Evolutionary conservation across 2,797 vertebrate species (phyloP).

Genomic region (Parambassis ranga): DNA sequence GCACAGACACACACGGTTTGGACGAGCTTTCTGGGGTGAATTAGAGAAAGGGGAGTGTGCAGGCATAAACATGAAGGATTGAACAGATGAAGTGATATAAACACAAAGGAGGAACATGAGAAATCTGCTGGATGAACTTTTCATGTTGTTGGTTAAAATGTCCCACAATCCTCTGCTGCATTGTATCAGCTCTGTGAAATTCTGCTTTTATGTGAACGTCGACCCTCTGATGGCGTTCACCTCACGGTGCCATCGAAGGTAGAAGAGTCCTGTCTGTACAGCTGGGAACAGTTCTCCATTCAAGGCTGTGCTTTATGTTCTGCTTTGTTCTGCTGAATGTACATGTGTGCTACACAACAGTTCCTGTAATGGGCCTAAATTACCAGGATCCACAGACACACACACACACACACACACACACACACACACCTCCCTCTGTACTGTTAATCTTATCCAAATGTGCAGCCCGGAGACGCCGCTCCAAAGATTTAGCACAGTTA

Average conservation of each 20-base stretch:
- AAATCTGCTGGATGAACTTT: not conserved
- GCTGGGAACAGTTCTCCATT: no score
- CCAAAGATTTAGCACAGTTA: not conserved
- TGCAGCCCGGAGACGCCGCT: not conserved
- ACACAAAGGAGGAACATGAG: constrained; percentile 5
- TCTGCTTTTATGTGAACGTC: no score
- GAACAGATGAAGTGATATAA: not conserved
- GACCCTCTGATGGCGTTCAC: no score
- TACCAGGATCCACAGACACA: not conserved
- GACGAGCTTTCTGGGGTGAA: not conserved
- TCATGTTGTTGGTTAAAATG: not conserved
- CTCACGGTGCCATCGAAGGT: no score
- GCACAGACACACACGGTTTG: not conserved
- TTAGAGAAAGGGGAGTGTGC: not conserved
- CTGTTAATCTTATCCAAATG: not conserved
- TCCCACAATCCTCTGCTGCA: no score
- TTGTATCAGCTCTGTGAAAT: no score
- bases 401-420: not conserved
- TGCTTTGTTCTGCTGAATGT: no score
- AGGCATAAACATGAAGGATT: constrained; percentile 14
- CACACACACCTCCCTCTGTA: not conserved
- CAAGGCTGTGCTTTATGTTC: no score
- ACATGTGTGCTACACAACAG: not conserved
- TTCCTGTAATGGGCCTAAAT: not conserved
- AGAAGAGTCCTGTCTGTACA: no score